These are phyloP conservation scores for Neuroscelio doddi DNA, from an alignment of 2,888 invertebrate species.

Conservation along the genomic window DNA sequence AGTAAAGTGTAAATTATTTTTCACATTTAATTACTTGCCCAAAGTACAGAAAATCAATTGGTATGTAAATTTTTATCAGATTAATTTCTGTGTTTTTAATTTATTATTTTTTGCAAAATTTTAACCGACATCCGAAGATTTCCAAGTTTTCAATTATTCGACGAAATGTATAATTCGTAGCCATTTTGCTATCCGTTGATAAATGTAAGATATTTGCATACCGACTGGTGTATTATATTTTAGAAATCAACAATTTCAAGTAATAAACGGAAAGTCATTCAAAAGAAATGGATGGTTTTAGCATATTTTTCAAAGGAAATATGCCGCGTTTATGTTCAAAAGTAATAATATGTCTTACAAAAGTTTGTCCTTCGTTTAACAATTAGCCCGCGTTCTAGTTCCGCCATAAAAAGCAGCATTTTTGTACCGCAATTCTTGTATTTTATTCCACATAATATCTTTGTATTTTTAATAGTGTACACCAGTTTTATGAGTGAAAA, in stretches of 20 bases:
- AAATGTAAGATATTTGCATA: slow-evolving; percentile 70
- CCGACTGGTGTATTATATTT: slow-evolving; percentile 64
- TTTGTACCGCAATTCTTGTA: neutral
- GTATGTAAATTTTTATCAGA: slow-evolving; percentile 9
- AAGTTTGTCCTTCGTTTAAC: slow-evolving; percentile 10
- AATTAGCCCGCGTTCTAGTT: slow-evolving; percentile 19
- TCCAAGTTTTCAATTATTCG: too few relatives aligned
- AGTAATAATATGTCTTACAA: neutral
- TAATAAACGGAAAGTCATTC: slow-evolving; percentile 6
- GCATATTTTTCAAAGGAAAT: neutral
- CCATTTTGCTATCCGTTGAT: slow-evolving; percentile 73
- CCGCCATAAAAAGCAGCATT: slow-evolving; percentile 15
- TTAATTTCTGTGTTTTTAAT: neutral
- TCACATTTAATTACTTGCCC: neutral
- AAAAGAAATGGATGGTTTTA: neutral
- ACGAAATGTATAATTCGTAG: slow-evolving; percentile 52
- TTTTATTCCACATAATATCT: neutral
- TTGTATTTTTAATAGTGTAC: too few relatives aligned
- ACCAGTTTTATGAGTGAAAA: too few relatives aligned
- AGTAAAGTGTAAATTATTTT: slow-evolving; percentile 32
- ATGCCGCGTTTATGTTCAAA: neutral
- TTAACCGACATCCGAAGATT: too few relatives aligned
- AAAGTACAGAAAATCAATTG: slow-evolving; percentile 5
- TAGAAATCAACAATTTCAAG: slow-evolving; percentile 19
- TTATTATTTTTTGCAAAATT: too few relatives aligned